Evolutionary conservation across 2,888 invertebrate genomes (phyloP), one percentile per base, ranked within the genome.

Genomic region (Epinotia nisella): DNA sequence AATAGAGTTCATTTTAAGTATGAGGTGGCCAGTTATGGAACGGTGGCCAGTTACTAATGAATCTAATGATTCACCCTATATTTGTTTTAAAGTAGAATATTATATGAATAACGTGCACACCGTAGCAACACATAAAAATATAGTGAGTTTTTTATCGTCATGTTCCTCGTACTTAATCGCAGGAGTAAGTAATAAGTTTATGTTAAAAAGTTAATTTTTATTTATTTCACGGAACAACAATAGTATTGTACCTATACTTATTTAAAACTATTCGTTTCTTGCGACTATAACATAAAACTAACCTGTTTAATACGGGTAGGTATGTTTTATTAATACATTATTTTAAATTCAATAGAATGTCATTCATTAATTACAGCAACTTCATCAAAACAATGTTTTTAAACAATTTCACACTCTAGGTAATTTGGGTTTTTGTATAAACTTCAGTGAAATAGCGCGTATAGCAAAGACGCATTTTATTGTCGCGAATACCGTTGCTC

Each of bases 141-240:
- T 35, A 7, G 9, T 35, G 9, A 35, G 35, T 35, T 35, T 35
- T 35, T 45, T 15, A 45, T 13, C 15, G 4, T 15, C 45, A 13
- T 45, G 45, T 45, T n/a, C n/a, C n/a, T n/a, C 9, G 9, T 21
- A 56, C 21, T 4, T 15, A 55, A 7, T 17, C 11, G 39, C 45
- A 45, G n/a, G 21, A 5, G n/a, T 45, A 45, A 5, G n/a, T 45
- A 45, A 61, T 45, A 45, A 45, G 45, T 24, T n/a, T 13, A 3
- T n/a, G n/a, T 21, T 24, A 2, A 61, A 41, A 61, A 61, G 19
- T 39, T 60, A 9, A 67, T 17, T 11, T 29, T 67, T 58, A 58
- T 67, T 67, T 39, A 66, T 55, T 56, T 45, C 45, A 45, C 24
- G 45, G 11, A 41, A 67, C 58, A 67, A 58, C 21, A 45, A 58